These are phyloP conservation scores for Heliconius hewitsoni DNA, from an alignment of 1,140 invertebrate species.

Conservation along the genomic window DNA sequence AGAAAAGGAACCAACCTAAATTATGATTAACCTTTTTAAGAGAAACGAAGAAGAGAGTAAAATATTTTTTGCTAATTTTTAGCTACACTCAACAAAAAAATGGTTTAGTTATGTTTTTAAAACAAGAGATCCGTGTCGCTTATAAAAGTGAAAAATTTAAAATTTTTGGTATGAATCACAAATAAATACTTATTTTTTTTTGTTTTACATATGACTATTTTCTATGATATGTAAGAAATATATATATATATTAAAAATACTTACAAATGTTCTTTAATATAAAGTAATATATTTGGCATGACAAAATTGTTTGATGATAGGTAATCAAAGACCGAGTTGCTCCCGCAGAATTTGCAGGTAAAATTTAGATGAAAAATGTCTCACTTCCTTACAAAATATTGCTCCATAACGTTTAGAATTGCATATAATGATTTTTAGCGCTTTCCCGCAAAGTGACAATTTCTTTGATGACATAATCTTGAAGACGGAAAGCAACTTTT, in stretches of 20 bases:
- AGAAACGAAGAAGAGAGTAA: not conserved
- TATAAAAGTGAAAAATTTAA: no score
- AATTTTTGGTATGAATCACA: no score
- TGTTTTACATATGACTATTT: no score
- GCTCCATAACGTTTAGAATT: conserved; percentile 49
- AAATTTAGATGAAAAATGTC: conserved; percentile 51
- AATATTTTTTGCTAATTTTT: not conserved
- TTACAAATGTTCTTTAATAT: no score
- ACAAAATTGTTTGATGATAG: conserved; percentile 45
- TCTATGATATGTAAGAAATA: no score
- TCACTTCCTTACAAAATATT: conserved; percentile 52
- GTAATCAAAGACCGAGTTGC: conserved; percentile 40
- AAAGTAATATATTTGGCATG: conserved; percentile 21
- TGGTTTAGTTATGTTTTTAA: no score
- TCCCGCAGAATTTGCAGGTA: conserved; percentile 34
- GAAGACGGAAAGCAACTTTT: conserved; percentile 18
- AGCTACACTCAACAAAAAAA: no score
- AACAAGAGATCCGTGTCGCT: no score
- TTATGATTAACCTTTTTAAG: conserved; percentile 1
- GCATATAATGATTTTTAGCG: conserved; percentile 52
- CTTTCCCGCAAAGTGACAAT: conserved; percentile 49
- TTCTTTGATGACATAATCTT: conserved; percentile 44
- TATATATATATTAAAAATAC: no score
- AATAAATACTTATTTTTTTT: no score
- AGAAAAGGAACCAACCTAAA: not conserved